Percentiles rank a stretch among this genome's conserved stretches.
phyloP scores from a whole-genome alignment of 2,797 vertebrate species.

The Pelobates cultripes region DNA sequence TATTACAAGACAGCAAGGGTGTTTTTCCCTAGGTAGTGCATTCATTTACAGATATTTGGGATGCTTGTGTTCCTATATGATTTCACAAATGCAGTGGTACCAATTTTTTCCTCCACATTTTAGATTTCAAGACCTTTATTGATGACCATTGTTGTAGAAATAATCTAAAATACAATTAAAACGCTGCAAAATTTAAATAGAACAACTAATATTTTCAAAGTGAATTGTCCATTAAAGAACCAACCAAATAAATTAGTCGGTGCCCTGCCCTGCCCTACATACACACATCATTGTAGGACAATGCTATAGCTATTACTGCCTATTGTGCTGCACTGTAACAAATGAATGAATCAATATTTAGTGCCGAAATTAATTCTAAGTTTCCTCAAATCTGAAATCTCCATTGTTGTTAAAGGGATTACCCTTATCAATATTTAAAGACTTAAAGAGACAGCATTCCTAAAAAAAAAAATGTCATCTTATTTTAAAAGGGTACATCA shows the following conservation, averaged over 20 bases:
- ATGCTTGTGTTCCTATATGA: constrained; percentile 3
- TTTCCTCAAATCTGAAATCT: background rate
- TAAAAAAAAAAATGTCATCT: too few species aligned
- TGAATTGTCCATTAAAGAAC: background rate
- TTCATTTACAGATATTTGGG: constrained; percentile 16
- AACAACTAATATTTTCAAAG: constrained; percentile 1
- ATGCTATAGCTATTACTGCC: too few species aligned
- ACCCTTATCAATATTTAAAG: background rate
- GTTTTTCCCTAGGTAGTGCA: constrained; percentile 37
- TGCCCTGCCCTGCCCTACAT: constrained; percentile 29
- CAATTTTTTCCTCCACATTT: too few species aligned
- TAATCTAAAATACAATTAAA: constrained; percentile 43
- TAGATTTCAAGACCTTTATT: background rate
- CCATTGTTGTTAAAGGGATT: background rate
- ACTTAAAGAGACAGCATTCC: too few species aligned
- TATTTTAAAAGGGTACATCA: too few species aligned
- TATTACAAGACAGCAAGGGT: constrained; percentile 65
- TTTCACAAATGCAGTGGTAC: constrained; percentile 19
- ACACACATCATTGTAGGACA: constrained; percentile 31
- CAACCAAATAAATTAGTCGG: constrained; percentile 22
- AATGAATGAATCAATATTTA: background rate
- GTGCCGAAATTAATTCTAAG: background rate
- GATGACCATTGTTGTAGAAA: constrained; percentile 19
- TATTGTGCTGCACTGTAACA: background rate
- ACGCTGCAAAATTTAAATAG: background rate